Evolutionary conservation across 2,888 invertebrate genomes (phyloP), one percentile per base, ranked within the genome.

Genomic region (Tolmerus cingulatus): DNA sequence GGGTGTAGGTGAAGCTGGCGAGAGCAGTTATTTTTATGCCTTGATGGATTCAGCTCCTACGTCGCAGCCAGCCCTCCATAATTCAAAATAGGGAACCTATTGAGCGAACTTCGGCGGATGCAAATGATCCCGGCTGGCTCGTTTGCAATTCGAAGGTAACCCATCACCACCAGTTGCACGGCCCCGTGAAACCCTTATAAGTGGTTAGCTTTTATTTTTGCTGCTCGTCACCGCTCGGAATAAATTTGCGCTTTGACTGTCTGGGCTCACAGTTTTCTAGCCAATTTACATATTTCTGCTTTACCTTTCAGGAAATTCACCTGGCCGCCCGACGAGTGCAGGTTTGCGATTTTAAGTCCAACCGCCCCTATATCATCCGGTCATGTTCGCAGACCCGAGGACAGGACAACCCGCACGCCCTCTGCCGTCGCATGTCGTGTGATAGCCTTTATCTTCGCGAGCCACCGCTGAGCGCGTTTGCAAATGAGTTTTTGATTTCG

Each of bases 241-340:
- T 81, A 81, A 81, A 81, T 81, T 81, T 81, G 55, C 43, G n/a
- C 16, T 27, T 51, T 5, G 16, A 55, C 30, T 34, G 46, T 5
- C 30, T 81, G 16, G 51, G 30, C 30, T 34, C 27, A 51, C 16
- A 81, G n/a, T 66, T 51, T 27, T 23, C 55, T 14, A 55, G 1
- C 23, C 7, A 81, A 81, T 81, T 81, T 81, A 81, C 81, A 81
- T 81, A 51, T 81, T 55, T 51, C 16, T 81, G 81, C 55, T 81
- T 51, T 81, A 4, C n/a, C n/a, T 81, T 81, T 3, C 81, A 81
- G 81, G 16, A 19, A 51, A 55, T 51, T 16, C 51, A 78, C 37
- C 37, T 40, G 37, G 40, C 0, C 40, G 34, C 34, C 34, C 34
- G 7, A 40, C 40, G 12, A 40, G 43, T n/a, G 77, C 55, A 12